Conservation (phyloP, 2,113 vertebrate genomes). For the Cephalopholis sonnerati region DNA sequence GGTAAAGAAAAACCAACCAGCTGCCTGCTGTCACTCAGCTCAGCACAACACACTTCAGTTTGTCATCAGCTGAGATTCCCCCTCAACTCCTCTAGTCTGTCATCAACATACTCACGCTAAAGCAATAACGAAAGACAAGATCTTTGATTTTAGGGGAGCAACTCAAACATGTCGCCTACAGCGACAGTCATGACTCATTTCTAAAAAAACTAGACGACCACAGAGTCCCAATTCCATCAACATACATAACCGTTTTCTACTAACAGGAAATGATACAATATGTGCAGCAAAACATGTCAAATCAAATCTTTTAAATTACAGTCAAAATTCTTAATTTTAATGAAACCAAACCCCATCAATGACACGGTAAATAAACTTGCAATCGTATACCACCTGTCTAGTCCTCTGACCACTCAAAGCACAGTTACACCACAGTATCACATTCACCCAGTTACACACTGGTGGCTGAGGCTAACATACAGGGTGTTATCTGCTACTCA, state of each 20-base stretch:
- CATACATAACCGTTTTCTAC: neutral
- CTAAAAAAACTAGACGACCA: neutral
- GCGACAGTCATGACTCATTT: neutral
- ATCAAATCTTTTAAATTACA: too few relatives aligned
- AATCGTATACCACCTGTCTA: too few relatives aligned
- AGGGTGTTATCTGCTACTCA: too few relatives aligned
- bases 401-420: too few relatives aligned
- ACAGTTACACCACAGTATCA: too few relatives aligned
- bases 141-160: neutral
- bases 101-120: neutral
- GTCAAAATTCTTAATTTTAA: too few relatives aligned
- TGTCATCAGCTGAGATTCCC: slow-evolving; percentile 2
- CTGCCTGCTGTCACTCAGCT: slow-evolving; percentile 56
- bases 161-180: neutral
- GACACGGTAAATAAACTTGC: too few relatives aligned
- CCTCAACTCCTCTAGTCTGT: neutral
- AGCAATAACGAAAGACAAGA: neutral
- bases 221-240: neutral
- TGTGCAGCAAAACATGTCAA: neutral
- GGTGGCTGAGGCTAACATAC: too few relatives aligned
- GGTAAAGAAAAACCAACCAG: slow-evolving; percentile 32
- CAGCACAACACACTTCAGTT: neutral
- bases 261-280: neutral
- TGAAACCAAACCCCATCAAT: too few relatives aligned
- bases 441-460: too few relatives aligned